These are phyloP conservation scores for Tachycineta bicolor DNA, from an alignment of 2,113 vertebrate species.

Conservation along the genomic window DNA sequence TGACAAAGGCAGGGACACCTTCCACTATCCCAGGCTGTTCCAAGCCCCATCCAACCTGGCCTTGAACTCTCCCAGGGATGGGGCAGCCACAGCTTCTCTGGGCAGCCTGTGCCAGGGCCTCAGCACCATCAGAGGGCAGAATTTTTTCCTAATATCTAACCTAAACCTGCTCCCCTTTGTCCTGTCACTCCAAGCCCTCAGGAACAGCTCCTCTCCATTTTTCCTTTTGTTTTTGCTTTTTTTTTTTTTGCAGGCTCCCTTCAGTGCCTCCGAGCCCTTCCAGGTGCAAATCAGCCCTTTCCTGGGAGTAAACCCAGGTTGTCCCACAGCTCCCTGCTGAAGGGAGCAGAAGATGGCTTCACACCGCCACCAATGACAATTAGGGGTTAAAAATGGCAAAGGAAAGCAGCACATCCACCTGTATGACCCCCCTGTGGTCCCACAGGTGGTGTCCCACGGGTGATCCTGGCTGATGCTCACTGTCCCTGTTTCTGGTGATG, in stretches of 20 bases:
- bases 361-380: not conserved
- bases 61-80: not conserved
- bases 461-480: fast-evolving
- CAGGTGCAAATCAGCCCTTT: not conserved
- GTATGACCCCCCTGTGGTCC: fast-evolving
- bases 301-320: not conserved
- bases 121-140: not conserved
- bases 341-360: not conserved
- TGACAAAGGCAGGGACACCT: not conserved
- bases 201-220: not conserved
- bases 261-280: not conserved
- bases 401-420: not conserved
- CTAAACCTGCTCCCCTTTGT: not conserved
- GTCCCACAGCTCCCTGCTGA: not conserved
- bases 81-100: not conserved
- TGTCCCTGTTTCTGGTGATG: fast-evolving
- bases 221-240: not conserved
- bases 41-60: not conserved
- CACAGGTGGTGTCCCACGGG: fast-evolving
- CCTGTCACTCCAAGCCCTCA: not conserved
- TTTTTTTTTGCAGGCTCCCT: not conserved
- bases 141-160: not conserved
- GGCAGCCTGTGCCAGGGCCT: not conserved
- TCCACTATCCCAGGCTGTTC: fast-evolving
- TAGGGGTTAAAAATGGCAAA: not conserved